A percentile compares a stretch with the other conserved stretches of the same genome.
Conservation (phyloP, 2,797 vertebrate genomes). For the Xiphorhynchus erythropygius region DNA sequence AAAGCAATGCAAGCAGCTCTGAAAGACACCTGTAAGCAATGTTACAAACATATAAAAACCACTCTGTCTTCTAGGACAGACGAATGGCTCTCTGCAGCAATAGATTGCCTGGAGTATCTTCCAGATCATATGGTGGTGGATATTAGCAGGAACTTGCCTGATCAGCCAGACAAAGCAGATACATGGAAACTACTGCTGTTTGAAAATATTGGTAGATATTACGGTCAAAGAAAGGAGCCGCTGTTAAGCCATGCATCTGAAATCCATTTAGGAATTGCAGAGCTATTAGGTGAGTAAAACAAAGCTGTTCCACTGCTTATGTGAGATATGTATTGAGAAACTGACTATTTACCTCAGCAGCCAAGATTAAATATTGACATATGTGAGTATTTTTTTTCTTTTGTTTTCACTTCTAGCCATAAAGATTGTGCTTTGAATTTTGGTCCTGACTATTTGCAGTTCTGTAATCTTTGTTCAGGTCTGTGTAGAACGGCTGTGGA, state of each 20-base stretch:
- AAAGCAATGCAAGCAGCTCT: background rate
- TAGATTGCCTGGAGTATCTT: constrained; percentile 93
- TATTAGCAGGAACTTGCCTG: constrained; percentile 88
- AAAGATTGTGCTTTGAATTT: background rate
- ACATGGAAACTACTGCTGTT: constrained; percentile 88
- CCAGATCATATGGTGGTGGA: constrained; percentile 92
- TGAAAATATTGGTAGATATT: constrained; percentile 85
- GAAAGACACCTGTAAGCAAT: background rate
- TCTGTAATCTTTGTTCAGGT: background rate
- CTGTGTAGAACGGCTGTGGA: background rate
- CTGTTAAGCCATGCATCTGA: constrained; percentile 91
- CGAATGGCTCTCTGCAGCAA: constrained; percentile 91
- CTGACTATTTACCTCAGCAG: background rate
- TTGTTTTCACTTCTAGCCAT: background rate
- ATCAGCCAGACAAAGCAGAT: constrained; percentile 79
- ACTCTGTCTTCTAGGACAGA: constrained; percentile 82
- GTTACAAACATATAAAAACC: background rate
- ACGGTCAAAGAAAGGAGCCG: constrained; percentile 83
- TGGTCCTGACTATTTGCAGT: background rate
- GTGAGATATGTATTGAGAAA: background rate
- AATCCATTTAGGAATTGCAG: constrained; percentile 91
- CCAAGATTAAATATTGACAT: background rate
- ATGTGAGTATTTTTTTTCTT: background rate
- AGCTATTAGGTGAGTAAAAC: constrained; percentile 86
- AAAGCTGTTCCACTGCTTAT: background rate